Percentiles rank a stretch among this genome's conserved stretches.
Evolutionary conservation across 92 coral and sea anemone genomes (phyloP).

Genomic region (Chrysogorgia sp.): DNA sequence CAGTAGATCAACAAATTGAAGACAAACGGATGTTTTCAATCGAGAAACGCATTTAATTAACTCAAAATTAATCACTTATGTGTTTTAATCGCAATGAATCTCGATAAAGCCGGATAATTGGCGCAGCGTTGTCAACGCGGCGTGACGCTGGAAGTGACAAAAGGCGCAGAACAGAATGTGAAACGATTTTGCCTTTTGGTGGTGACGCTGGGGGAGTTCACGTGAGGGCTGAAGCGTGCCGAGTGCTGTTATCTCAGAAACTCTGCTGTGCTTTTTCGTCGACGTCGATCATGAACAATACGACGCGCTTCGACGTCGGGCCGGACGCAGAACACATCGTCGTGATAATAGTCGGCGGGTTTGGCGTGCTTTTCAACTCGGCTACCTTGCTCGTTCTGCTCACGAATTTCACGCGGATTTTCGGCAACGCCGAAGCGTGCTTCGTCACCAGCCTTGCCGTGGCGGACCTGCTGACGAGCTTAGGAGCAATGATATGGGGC

Average conservation of each 20-base stretch:
- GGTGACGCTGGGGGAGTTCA: too few relatives aligned
- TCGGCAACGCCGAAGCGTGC: constrained; percentile 14
- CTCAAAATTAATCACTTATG: too few relatives aligned
- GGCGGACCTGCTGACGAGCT: constrained; percentile 18
- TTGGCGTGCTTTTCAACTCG: constrained; percentile 24
- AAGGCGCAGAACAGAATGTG: background rate
- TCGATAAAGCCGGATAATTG: too few relatives aligned
- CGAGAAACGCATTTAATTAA: background rate
- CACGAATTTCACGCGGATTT: constrained; percentile 23
- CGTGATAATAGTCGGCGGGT: background rate
- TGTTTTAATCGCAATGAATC: too few relatives aligned
- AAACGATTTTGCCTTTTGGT: too few relatives aligned
- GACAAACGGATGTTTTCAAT: background rate
- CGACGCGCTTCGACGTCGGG: background rate
- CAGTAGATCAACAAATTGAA: background rate
- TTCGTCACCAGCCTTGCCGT: constrained; percentile 23
- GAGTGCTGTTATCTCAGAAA: too few relatives aligned
- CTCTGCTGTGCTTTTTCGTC: background rate
- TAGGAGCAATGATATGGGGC: constrained; percentile 13
- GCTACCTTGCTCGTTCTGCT: constrained; percentile 14
- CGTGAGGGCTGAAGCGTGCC: too few relatives aligned
- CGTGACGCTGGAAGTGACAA: too few relatives aligned
- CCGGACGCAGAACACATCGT: constrained; percentile 9
- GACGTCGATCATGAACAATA: background rate
- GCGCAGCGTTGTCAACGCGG: too few relatives aligned